Evolutionary conservation across 2,888 invertebrate species (phyloP).

Genomic region (Phragmatobia fuliginosa): DNA sequence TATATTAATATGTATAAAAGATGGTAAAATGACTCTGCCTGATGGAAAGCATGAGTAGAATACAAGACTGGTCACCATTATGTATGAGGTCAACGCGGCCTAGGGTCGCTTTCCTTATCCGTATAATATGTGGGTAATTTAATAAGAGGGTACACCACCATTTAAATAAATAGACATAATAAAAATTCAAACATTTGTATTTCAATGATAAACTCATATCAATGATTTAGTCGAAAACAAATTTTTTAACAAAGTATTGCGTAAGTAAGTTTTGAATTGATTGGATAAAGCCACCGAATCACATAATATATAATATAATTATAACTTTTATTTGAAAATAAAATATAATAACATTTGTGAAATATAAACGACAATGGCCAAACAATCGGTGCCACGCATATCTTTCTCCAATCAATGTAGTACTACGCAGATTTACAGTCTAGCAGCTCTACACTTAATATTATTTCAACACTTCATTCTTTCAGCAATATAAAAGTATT

Average conservation of each 20-base stretch:
- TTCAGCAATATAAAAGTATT: slow-evolving; percentile 86
- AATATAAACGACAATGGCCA: slow-evolving; percentile 67
- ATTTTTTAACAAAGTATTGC: slow-evolving; percentile 83
- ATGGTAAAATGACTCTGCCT: too few species aligned
- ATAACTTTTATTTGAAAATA: slow-evolving; percentile 48
- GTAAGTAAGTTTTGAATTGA: slow-evolving; percentile 74
- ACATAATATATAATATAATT: slow-evolving; percentile 45
- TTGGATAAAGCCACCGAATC: slow-evolving; percentile 79
- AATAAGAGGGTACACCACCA: neutral
- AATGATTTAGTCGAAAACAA: slow-evolving; percentile 84
- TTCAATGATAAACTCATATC: slow-evolving; percentile 82
- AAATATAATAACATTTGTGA: slow-evolving; percentile 63
- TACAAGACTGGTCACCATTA: too few species aligned
- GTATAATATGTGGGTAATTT: neutral
- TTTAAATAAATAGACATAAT: slow-evolving; percentile 55
- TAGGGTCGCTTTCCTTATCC: neutral
- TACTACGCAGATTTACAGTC: slow-evolving; percentile 78
- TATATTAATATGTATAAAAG: too few species aligned
- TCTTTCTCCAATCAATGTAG: slow-evolving; percentile 78
- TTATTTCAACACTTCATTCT: slow-evolving; percentile 78
- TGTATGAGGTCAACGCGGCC: too few species aligned
- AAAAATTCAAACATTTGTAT: slow-evolving; percentile 85
- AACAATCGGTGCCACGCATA: slow-evolving; percentile 54
- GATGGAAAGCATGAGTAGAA: too few species aligned
- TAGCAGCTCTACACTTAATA: slow-evolving; percentile 85